A percentile compares a stretch with the other conserved stretches of the same genome.
These are phyloP conservation scores for Schizaphis graminum DNA, from an alignment of 2,888 invertebrate species.

Conservation along the genomic window DNA sequence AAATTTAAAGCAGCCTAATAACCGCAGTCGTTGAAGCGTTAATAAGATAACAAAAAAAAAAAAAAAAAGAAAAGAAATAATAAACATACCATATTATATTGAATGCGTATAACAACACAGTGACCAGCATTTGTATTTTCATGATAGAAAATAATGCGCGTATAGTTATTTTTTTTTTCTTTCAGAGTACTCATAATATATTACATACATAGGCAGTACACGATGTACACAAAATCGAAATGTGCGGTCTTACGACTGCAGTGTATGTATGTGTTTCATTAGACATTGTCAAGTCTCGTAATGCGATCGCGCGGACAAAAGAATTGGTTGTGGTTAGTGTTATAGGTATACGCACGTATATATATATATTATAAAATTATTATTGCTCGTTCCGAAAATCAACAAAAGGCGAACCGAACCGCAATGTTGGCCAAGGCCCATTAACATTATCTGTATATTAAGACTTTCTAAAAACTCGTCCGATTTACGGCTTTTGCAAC, in stretches of 20 bases:
- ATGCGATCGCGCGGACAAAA: constrained; percentile 45
- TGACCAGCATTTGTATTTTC: neutral
- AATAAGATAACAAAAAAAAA: neutral
- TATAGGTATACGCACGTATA: neutral
- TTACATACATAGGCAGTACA: neutral
- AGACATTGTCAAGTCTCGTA: constrained; percentile 53
- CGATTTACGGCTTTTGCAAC: constrained; percentile 24
- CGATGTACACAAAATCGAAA: neutral
- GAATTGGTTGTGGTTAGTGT: constrained; percentile 41
- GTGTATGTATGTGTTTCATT: constrained; percentile 18
- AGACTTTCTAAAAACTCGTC: constrained; percentile 36
- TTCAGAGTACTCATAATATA: neutral
- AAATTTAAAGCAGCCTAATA: neutral
- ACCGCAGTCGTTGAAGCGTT: neutral
- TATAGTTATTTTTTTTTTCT: neutral
- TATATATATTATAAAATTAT: neutral
- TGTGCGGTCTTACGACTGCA: neutral
- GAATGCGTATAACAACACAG: neutral
- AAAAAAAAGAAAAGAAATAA: neutral
- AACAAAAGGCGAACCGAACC: constrained; percentile 48
- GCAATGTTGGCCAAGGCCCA: neutral
- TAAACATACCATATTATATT: neutral
- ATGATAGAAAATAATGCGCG: neutral
- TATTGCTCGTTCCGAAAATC: constrained; percentile 30
- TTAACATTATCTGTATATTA: neutral